Conservation (phyloP, 2,113 vertebrate genomes). For the Alethe castanea region DNA sequence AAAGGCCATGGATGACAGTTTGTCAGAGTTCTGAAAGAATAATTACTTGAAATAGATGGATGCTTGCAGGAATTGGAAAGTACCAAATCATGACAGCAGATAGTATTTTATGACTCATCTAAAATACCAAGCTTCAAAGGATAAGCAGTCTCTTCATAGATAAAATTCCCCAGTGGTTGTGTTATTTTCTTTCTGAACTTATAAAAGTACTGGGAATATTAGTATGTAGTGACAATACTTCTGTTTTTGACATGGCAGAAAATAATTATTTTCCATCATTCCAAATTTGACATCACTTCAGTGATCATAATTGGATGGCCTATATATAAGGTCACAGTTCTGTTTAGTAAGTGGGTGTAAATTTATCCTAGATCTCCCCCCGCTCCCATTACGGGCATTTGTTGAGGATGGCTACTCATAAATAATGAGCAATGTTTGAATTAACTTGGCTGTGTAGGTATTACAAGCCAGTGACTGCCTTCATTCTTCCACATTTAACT, state of each 20-base stretch:
- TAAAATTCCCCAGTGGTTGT: not conserved
- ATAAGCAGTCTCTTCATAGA: not conserved
- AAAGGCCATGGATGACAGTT: not conserved
- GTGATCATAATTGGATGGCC: not conserved
- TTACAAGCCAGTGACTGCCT: not conserved
- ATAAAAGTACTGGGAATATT: not conserved
- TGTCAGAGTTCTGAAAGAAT: not conserved
- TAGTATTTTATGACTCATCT: not conserved
- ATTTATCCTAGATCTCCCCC: not conserved
- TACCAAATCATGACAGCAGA: not conserved
- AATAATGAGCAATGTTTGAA: not conserved
- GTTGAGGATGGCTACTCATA: not conserved
- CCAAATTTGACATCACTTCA: not conserved
- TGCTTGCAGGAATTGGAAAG: not conserved
- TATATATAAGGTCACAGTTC: not conserved
- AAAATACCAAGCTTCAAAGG: not conserved
- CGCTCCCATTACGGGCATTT: rapidly evolving
- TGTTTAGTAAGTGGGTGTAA: not conserved
- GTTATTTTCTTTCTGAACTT: not conserved
- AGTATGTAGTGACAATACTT: not conserved
- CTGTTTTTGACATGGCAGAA: not conserved
- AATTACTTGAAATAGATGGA: not conserved
- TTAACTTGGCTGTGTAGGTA: not conserved
- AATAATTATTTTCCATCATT: not conserved
- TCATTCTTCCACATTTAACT: not conserved